Conservation (phyloP, 2,797 vertebrate species). For the Cirrhinus mrigala region DNA sequence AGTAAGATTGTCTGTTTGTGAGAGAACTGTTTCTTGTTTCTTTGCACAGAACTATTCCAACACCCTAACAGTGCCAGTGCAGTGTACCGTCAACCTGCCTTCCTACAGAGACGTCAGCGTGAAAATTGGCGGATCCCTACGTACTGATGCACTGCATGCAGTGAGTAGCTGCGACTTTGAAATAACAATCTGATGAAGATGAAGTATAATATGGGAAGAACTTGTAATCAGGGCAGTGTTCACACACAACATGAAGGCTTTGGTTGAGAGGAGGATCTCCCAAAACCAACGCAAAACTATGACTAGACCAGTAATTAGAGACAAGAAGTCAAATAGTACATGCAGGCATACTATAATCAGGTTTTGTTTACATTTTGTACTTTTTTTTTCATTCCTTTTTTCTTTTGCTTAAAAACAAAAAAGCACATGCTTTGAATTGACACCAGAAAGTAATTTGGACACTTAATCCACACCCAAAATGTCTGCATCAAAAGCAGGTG, state of each 20-base stretch:
- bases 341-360: background rate
- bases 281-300: conserved; percentile 5
- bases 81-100: conserved; percentile 84
- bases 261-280: conserved; percentile 4
- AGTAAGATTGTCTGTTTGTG: conserved; percentile 21
- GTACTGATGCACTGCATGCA: conserved; percentile 85
- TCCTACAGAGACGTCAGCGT: conserved; percentile 82
- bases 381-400: background rate
- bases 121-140: conserved; percentile 82
- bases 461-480: background rate
- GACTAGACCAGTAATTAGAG: conserved; percentile 14
- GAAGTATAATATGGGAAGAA: background rate
- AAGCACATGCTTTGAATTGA: background rate
- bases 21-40: conserved; percentile 24
- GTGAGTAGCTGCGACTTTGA: conserved; percentile 76
- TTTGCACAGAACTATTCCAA: conserved; percentile 89
- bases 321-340: background rate
- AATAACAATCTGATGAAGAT: background rate
- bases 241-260: background rate
- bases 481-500: background rate
- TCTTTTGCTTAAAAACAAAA: background rate
- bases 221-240: background rate
- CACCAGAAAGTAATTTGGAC: background rate
- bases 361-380: background rate
- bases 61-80: conserved; percentile 84